Percentiles rank a stretch among this genome's conserved stretches.
These are phyloP conservation scores for Zootoca vivipara DNA, from an alignment of 2,113 vertebrate species.

Conservation along the genomic window DNA sequence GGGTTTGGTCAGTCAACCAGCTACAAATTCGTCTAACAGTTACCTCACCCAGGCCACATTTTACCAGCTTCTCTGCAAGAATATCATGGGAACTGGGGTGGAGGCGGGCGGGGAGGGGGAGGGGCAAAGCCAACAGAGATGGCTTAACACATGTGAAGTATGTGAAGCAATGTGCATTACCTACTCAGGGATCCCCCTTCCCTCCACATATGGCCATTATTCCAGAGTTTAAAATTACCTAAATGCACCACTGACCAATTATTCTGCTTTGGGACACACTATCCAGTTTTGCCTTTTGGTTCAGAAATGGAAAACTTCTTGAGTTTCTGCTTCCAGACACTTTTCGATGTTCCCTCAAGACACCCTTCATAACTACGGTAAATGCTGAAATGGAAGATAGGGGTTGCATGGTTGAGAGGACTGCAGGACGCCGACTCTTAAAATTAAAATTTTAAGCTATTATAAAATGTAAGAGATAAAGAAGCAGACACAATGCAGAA, in stretches of 20 bases:
- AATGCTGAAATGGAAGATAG: neutral
- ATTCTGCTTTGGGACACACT: neutral
- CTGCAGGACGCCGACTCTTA: neutral
- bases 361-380: neutral
- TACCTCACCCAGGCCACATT: too few species aligned
- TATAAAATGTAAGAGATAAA: neutral
- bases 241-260: neutral
- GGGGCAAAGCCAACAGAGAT: neutral
- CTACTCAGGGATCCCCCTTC: too few species aligned
- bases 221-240: neutral
- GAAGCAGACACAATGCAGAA: neutral
- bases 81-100: too few species aligned
- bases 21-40: too few species aligned
- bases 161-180: too few species aligned
- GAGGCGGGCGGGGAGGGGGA: too few species aligned
- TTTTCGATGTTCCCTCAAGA: too few species aligned
- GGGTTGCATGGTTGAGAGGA: neutral
- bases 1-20: too few species aligned
- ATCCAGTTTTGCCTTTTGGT: neutral
- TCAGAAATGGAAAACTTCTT: neutral
- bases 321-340: neutral
- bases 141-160: neutral
- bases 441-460: too few species aligned
- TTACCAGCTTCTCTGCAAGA: too few species aligned
- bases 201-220: neutral